Conservation (phyloP, 2,113 vertebrate species). For the Charadrius vociferus region DNA sequence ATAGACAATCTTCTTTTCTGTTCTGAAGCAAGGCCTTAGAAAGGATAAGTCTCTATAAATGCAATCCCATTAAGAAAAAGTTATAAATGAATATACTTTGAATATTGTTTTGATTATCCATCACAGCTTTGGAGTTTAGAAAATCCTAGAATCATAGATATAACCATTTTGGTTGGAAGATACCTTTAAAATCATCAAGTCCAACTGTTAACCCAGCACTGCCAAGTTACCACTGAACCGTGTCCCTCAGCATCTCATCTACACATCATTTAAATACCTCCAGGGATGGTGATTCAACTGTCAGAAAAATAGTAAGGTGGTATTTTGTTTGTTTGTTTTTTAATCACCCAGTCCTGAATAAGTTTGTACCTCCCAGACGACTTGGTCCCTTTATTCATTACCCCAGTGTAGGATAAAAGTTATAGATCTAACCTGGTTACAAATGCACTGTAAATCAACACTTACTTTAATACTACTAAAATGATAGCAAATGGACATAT, state of each 20-base stretch:
- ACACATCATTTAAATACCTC: background rate
- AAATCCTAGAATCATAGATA: background rate
- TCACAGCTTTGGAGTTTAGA: background rate
- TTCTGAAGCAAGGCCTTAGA: background rate
- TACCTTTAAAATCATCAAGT: background rate
- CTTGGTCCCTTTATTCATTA: background rate
- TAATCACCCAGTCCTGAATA: background rate
- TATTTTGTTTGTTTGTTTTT: background rate
- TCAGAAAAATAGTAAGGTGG: background rate
- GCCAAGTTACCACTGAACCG: background rate
- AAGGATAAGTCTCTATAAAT: background rate
- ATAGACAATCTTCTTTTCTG: background rate
- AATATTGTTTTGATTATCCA: background rate
- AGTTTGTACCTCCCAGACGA: background rate
- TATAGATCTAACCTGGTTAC: background rate
- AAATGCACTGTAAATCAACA: background rate
- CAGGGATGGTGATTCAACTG: background rate
- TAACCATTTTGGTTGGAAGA: background rate
- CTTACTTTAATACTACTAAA: background rate
- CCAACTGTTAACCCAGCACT: background rate
- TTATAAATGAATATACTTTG: background rate
- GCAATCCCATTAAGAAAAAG: background rate
- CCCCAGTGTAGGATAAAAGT: background rate
- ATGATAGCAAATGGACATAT: background rate
- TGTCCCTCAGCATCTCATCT: background rate